Evolutionary conservation across 2,888 invertebrate species (phyloP), one percentile per base, ranked within the genome.

Genomic region (Idaea straminata): DNA sequence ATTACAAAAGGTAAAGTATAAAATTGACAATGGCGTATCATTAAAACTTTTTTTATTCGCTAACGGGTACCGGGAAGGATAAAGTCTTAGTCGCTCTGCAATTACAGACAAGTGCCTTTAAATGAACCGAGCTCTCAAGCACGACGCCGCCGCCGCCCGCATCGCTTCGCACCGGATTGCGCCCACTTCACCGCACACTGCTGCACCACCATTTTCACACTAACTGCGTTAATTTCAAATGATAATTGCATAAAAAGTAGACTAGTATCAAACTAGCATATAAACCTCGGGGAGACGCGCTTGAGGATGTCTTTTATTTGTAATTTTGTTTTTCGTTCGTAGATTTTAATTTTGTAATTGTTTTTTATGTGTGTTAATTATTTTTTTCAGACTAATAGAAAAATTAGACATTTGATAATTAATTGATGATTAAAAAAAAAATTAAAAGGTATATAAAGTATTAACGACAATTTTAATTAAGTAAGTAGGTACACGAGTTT

Each of bases 51-150:
- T 25, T 90, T 89, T 88, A 86, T 87, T 86, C 82, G 85, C 82
- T 87, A 85, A 87, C 84, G 86, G 79, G 78, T 81, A 81, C 80
- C 83, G 86, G 82, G 79, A 77, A 81, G 81, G 83, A 84, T 85
- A 83, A 83, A 88, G 89, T 88, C 91, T 91, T 91, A 89, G 90
- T 87, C 86, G 84, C 85, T 86, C 84, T 87, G 89, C 92, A 92
- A 92, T 92, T 92, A 92, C 88, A 87, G 91, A 90, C 89, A 91
- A 92, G 91, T 90, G 91, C 85, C 88, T 92, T 89, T 88, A 92
- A 92, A 92, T 92, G 92, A 92, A 91, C 88, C 87, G 83, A 88
- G 88, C 90, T 85, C 92, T 92, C 90, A 86, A 92, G 91, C 92
- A 92, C 91, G 92, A 87, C 88, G 90, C 89, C 47, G 47, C 47